A percentile compares a stretch with the other conserved stretches of the same genome.
Conservation (phyloP, 2,797 vertebrate species). For the Podarcis lilfordi region DNA sequence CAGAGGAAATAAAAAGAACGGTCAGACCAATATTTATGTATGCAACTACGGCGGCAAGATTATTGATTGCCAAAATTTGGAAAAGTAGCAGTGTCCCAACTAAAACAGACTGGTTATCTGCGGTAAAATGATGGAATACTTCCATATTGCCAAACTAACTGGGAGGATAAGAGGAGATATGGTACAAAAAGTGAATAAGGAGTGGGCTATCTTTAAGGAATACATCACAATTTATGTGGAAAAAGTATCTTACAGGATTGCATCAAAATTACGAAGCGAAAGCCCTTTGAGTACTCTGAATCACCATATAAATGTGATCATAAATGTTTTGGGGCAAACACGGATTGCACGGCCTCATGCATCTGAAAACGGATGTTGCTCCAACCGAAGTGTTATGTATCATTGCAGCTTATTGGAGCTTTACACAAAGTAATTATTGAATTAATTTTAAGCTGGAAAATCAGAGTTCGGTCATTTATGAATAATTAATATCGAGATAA, state of each 20-base stretch:
- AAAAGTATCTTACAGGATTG: neutral
- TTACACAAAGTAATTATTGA: neutral
- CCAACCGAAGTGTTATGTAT: neutral
- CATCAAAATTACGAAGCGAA: neutral
- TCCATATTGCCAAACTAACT: too few species aligned
- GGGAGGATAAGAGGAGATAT: too few species aligned
- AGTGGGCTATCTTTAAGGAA: too few species aligned
- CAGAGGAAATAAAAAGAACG: too few species aligned
- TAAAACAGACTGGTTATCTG: too few species aligned
- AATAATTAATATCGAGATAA: neutral
- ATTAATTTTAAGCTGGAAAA: slow-evolving; percentile 33
- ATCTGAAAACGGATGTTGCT: slow-evolving; percentile 17
- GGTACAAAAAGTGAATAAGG: too few species aligned
- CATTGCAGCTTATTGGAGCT: neutral
- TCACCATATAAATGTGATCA: neutral
- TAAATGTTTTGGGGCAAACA: neutral
- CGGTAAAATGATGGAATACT: too few species aligned
- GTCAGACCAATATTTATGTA: too few species aligned
- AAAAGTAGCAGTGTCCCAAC: too few species aligned
- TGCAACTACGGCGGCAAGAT: too few species aligned
- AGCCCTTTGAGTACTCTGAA: neutral
- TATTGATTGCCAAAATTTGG: too few species aligned
- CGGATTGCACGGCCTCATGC: neutral
- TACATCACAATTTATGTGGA: too few species aligned
- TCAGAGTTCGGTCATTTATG: slow-evolving; percentile 10